Conservation (phyloP, 92 coral and sea anemone genomes). For the Zoanthus solanderi region DNA sequence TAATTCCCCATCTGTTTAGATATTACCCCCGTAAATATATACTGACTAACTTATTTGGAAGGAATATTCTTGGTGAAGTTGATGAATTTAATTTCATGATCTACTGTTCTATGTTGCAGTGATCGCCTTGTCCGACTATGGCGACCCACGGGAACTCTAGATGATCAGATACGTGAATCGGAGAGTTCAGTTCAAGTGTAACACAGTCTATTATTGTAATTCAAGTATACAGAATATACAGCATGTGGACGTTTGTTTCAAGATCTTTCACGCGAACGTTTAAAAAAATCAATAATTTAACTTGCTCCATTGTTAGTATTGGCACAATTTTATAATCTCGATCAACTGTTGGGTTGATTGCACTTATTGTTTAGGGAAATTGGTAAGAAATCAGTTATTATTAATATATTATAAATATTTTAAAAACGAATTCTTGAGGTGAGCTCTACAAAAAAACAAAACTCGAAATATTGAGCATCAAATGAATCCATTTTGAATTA, state of each 20-base stretch:
- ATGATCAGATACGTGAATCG: conserved; percentile 81
- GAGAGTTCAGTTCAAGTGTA: conserved; percentile 74
- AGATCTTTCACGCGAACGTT: background rate
- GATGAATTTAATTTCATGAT: background rate
- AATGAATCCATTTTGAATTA: background rate
- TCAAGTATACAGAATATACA: background rate
- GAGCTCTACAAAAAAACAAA: background rate
- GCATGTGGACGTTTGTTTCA: background rate
- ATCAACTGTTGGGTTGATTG: background rate
- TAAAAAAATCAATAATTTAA: background rate
- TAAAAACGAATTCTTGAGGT: background rate
- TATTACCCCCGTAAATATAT: too few relatives aligned
- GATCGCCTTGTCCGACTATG: conserved; percentile 98
- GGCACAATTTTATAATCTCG: background rate
- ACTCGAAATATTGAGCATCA: background rate
- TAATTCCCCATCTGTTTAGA: too few relatives aligned
- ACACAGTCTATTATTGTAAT: background rate
- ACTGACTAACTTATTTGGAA: too few relatives aligned
- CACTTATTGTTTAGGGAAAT: background rate
- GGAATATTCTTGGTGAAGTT: background rate
- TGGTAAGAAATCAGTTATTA: background rate
- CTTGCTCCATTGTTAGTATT: background rate
- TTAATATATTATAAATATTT: background rate
- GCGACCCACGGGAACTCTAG: conserved; percentile 94
- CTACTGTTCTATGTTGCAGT: conserved; percentile 58